These are phyloP conservation scores for Zootoca vivipara DNA, from an alignment of 2,113 vertebrate species.

Conservation along the genomic window DNA sequence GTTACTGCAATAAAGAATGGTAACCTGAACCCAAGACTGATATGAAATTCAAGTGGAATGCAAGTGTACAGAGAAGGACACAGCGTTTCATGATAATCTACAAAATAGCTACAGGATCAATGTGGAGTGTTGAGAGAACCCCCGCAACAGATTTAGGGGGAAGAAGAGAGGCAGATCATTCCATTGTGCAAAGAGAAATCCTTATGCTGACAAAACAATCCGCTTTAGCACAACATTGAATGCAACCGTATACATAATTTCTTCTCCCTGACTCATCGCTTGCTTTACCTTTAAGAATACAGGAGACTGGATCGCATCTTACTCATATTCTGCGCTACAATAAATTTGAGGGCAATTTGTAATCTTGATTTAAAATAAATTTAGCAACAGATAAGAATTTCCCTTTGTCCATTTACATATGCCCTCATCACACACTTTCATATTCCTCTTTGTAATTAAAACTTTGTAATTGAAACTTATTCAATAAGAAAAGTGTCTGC, in stretches of 20 bases:
- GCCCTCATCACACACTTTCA: neutral
- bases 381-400: neutral
- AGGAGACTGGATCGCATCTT: neutral
- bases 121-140: too few relatives aligned
- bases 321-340: slow-evolving; percentile 1
- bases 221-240: too few relatives aligned
- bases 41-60: neutral
- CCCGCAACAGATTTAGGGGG: too few relatives aligned
- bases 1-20: neutral
- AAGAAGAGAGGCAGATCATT: too few relatives aligned
- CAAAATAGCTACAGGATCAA: too few relatives aligned
- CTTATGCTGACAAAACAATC: too few relatives aligned
- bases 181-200: too few relatives aligned
- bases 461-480: neutral
- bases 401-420: neutral
- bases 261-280: neutral
- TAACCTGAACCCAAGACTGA: neutral
- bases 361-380: neutral
- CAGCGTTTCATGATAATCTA: too few relatives aligned
- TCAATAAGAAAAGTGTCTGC: neutral
- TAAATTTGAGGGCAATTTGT: neutral
- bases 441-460: neutral
- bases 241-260: too few relatives aligned
- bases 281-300: neutral
- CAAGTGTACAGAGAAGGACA: too few relatives aligned